These are phyloP conservation scores for Cinclus mexicanus DNA, from an alignment of 2,113 vertebrate genomes.

Conservation along the genomic window DNA sequence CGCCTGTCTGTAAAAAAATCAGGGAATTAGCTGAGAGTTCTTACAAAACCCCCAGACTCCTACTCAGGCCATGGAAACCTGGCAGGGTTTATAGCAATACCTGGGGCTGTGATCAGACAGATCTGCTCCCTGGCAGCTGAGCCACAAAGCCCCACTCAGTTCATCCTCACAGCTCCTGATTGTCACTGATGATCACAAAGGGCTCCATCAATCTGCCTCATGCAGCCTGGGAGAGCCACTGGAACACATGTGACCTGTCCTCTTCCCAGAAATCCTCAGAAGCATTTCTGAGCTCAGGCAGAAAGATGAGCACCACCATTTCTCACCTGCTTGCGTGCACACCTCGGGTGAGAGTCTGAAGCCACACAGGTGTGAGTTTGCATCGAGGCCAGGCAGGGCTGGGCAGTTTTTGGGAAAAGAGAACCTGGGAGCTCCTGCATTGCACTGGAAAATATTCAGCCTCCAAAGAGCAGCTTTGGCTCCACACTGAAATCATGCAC, in stretches of 20 bases:
- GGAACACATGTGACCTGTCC: neutral
- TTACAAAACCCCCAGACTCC: neutral
- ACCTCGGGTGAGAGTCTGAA: neutral
- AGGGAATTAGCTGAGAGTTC: neutral
- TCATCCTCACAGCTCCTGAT: neutral
- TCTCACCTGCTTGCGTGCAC: neutral
- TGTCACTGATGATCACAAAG: conserved; percentile 16
- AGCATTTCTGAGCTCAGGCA: neutral
- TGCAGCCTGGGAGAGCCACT: neutral
- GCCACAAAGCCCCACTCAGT: neutral
- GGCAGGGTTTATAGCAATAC: neutral
- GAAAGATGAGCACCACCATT: neutral
- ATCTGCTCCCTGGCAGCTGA: neutral
- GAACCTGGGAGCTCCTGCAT: neutral
- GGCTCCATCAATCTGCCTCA: neutral
- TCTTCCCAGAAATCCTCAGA: neutral
- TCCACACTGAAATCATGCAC: neutral
- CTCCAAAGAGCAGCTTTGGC: neutral
- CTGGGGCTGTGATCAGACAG: neutral
- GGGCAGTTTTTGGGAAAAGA: neutral
- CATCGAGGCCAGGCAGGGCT: neutral
- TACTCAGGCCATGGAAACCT: neutral
- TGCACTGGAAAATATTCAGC: neutral
- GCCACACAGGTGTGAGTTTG: neutral
- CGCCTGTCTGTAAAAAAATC: neutral